Conservation (phyloP, 2,888 invertebrate species). For the Epinotia ramella region DNA sequence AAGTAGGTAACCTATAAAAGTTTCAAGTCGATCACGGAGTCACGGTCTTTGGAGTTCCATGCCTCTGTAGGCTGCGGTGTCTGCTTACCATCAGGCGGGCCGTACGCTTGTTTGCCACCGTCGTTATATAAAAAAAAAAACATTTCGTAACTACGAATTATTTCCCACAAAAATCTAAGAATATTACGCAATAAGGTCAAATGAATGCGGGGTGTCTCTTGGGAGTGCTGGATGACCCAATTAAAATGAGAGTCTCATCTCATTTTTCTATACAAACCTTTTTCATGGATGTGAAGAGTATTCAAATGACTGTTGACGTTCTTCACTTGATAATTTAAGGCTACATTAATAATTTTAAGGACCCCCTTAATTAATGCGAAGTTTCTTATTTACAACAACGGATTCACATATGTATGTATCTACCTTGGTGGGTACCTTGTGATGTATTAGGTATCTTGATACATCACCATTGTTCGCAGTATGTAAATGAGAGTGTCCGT, state of each 20-base stretch:
- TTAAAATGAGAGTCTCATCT: conserved; percentile 37
- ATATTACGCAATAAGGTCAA: conserved; percentile 9
- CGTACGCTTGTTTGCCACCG: too few species aligned
- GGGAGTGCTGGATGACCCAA: conserved; percentile 37
- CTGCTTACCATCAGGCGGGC: too few species aligned
- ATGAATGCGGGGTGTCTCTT: conserved; percentile 23
- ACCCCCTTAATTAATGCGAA: conserved; percentile 21
- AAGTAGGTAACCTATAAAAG: too few species aligned
- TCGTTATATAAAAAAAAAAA: too few species aligned
- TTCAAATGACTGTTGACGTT: conserved; percentile 37
- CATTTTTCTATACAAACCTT: conserved; percentile 37
- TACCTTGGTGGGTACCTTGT: neutral
- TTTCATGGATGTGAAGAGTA: conserved; percentile 34
- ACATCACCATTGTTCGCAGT: conserved; percentile 19
- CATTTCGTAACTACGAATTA: neutral
- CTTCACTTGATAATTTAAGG: conserved; percentile 24
- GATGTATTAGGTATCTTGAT: neutral
- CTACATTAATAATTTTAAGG: conserved; percentile 19
- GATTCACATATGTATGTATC: conserved; percentile 23
- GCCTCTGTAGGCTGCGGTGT: too few species aligned
- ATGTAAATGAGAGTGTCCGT: conserved; percentile 27
- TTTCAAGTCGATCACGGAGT: neutral
- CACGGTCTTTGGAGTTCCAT: too few species aligned
- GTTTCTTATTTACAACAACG: conserved; percentile 31
- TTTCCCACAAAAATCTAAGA: neutral